phyloP scores from a whole-genome alignment of 1,140 invertebrate genomes.

The Panonychus citri region DNA sequence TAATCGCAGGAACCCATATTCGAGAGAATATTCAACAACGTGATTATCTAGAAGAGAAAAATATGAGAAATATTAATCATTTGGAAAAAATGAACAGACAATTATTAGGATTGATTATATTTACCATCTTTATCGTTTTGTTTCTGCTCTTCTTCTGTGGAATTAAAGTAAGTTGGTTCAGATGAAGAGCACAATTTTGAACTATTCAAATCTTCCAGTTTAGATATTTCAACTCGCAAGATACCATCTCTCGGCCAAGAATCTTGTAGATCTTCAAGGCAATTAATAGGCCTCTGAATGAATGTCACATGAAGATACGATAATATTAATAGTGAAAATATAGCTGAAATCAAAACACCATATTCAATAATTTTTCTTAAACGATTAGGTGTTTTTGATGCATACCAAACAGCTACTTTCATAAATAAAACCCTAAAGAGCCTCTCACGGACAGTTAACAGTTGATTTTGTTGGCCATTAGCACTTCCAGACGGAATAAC shows the following conservation, averaged over 20 bases:
- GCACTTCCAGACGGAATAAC: neutral
- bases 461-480: neutral
- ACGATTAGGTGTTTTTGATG: slow-evolving; percentile 57
- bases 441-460: neutral
- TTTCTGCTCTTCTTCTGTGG: too few species aligned
- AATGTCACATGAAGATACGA: slow-evolving; percentile 79
- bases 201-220: neutral
- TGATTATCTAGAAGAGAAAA: slow-evolving; percentile 71
- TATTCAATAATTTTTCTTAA: slow-evolving; percentile 72
- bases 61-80: slow-evolving; percentile 14
- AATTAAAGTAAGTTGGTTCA: too few species aligned
- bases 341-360: slow-evolving; percentile 61
- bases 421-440: slow-evolving; percentile 69
- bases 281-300: slow-evolving; percentile 72
- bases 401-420: slow-evolving; percentile 67
- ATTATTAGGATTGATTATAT: too few species aligned
- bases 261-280: slow-evolving; percentile 63
- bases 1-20: slow-evolving; percentile 82
- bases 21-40: slow-evolving; percentile 89
- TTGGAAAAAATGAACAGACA: too few species aligned
- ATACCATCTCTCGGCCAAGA: slow-evolving; percentile 89
- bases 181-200: too few species aligned
- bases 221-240: slow-evolving; percentile 67
- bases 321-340: slow-evolving; percentile 49
- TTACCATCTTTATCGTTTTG: too few species aligned